Conservation (phyloP, 2,113 vertebrate genomes). For the Dicrurus megarhynchus region DNA sequence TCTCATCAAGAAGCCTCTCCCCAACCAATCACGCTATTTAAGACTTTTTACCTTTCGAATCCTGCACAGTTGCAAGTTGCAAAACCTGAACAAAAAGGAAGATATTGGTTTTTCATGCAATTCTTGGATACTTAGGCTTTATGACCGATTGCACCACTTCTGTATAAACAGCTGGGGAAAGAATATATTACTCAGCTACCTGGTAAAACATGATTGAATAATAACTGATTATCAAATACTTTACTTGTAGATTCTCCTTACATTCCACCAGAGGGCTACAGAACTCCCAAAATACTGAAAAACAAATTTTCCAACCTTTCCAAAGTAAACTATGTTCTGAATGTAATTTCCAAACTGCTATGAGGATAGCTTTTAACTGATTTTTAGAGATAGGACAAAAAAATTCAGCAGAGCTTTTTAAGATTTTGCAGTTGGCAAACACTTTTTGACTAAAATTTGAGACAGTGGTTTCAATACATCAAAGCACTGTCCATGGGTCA, state of each 20-base stretch:
- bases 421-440: background rate
- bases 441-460: background rate
- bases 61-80: background rate
- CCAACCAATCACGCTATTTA: background rate
- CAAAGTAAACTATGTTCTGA: background rate
- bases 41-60: background rate
- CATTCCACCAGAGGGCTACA: conserved; percentile 60
- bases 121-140: background rate
- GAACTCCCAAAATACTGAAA: conserved; percentile 45
- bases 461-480: background rate
- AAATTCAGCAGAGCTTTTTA: background rate
- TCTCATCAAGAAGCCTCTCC: background rate
- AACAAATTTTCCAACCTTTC: conserved; percentile 10
- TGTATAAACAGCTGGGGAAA: background rate
- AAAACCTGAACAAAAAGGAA: background rate
- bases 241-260: conserved; percentile 26
- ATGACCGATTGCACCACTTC: background rate
- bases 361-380: background rate
- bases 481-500: background rate
- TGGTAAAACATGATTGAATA: background rate
- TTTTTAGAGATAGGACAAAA: background rate
- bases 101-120: background rate
- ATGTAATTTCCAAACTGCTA: background rate
- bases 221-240: conserved; percentile 3
- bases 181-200: background rate